Evolutionary conservation across 35 echinoderm and acorn worm genomes (phyloP), one percentile per base, ranked within the genome.

Genomic region (Acanthaster planci): DNA sequence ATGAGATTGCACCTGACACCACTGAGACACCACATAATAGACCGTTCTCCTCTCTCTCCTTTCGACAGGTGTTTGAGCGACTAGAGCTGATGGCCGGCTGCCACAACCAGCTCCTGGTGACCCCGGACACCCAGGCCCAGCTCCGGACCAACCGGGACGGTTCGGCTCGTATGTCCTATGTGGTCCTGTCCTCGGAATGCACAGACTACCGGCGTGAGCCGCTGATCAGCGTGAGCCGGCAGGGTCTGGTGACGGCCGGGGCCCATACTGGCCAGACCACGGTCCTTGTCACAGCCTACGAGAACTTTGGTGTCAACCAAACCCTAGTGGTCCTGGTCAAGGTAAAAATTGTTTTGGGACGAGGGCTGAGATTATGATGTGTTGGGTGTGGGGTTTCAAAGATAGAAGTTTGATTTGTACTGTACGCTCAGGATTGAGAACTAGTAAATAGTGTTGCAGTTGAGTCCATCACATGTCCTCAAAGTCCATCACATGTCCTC

Each of bases 291-390:
- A 84, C 86, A 9, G 88, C 96, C 0, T 80, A 83, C 84, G 95
- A 97, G 47, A 88, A 80, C 77, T 99, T 99, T 60, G 85, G 92
- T 53, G 77, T 93, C 16, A 99, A 99, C 86, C 96, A 93, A 89
- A 94, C 96, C 9, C 81, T 90, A 22, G 42, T 90, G 12, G 79
- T 93, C 40, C 58, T 89, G 53, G 82, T 93, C 39, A 89, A 84
- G 86, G 92, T 93, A 53, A 87, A 78, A 26, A 47, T 4, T 47
- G 4, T 12, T 4, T 12, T 47, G 42, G 12, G 12, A 6, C 12
- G 42, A 47, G 12, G 5, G 60, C 60, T 7, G 3, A 7, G 4
- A 68, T 8, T 35, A 57, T 14, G 12, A 57, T 57, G 12, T 12
- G 55, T 57, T 57, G 55, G 12, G 12, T 57, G n/a, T n/a, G n/a